Conservation (phyloP, 1,140 invertebrate genomes). For the Drosophila pseudoananassae region DNA sequence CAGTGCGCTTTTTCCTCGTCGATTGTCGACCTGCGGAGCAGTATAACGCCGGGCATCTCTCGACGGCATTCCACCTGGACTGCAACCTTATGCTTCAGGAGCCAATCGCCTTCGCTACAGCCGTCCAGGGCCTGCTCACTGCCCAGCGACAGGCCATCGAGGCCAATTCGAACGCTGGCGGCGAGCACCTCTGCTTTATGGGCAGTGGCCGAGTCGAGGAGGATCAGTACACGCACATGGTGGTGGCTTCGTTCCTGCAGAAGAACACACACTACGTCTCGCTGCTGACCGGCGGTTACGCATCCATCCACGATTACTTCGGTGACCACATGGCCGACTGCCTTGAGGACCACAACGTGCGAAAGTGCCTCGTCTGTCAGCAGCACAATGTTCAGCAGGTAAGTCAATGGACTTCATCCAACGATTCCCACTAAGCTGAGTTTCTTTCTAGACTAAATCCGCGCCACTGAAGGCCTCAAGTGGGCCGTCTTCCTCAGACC, state of each 20-base stretch:
- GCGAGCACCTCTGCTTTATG: slow-evolving; percentile 98
- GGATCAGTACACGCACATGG: slow-evolving; percentile 99
- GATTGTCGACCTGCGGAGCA: slow-evolving; percentile 98
- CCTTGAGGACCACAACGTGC: slow-evolving; percentile 92
- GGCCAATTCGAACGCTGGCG: slow-evolving; percentile 94
- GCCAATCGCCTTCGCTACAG: slow-evolving; percentile 96
- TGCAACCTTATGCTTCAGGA: slow-evolving; percentile 99
- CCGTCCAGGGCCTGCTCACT: slow-evolving; percentile 95
- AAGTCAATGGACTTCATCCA: not conserved
- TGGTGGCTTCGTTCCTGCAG: slow-evolving; percentile 98
- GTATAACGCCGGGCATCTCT: slow-evolving; percentile 98
- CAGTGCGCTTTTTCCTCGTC: slow-evolving; percentile 96
- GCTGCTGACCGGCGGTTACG: slow-evolving; percentile 96
- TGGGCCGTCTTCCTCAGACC: slow-evolving; percentile 86
- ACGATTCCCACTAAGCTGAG: not conserved
- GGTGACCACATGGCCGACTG: slow-evolving; percentile 91
- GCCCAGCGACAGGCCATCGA: slow-evolving; percentile 95
- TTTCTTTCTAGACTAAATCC: slow-evolving; percentile 40
- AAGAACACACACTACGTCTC: slow-evolving; percentile 97
- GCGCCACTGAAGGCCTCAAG: slow-evolving; percentile 38
- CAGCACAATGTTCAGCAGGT: slow-evolving; percentile 65
- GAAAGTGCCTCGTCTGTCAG: slow-evolving; percentile 92
- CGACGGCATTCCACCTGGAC: slow-evolving; percentile 98
- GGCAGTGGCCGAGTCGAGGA: slow-evolving; percentile 97
- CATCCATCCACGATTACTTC: slow-evolving; percentile 94